phyloP scores from a whole-genome alignment of 2,113 vertebrate species.

The Hepsetus odoe region DNA sequence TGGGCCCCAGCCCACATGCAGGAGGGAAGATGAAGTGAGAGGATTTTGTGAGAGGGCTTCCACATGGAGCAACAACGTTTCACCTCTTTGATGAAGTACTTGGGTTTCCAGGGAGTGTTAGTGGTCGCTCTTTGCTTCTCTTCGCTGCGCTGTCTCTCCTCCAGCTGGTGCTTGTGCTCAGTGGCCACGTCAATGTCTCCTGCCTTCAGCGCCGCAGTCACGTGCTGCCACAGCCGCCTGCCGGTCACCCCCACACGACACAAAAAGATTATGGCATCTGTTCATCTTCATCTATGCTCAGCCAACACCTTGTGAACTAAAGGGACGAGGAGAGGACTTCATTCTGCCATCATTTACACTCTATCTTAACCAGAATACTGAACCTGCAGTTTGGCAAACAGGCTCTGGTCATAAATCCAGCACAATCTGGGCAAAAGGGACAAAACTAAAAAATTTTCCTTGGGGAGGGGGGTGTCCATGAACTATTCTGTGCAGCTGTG shows the following conservation, averaged over 20 bases:
- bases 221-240: constrained; percentile 87
- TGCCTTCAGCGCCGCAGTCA: constrained; percentile 80
- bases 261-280: neutral
- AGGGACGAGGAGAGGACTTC: too few species aligned
- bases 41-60: neutral
- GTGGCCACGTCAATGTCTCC: constrained; percentile 84
- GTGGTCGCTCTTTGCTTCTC: constrained; percentile 77
- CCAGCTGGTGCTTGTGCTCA: constrained; percentile 85
- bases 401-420: too few species aligned
- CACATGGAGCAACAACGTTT: constrained; percentile 16
- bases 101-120: constrained; percentile 78
- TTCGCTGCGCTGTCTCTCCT: constrained; percentile 85
- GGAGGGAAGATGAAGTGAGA: neutral
- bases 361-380: too few species aligned
- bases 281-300: neutral
- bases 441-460: too few species aligned
- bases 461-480: too few species aligned
- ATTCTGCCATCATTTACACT: too few species aligned
- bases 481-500: too few species aligned
- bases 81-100: constrained; percentile 89
- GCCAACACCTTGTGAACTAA: too few species aligned
- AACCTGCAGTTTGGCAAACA: too few species aligned
- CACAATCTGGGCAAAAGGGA: too few species aligned
- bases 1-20: neutral
- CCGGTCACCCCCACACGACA: neutral